Conservation (phyloP, 1,140 invertebrate genomes). For the Ridgeia piscesae region DNA sequence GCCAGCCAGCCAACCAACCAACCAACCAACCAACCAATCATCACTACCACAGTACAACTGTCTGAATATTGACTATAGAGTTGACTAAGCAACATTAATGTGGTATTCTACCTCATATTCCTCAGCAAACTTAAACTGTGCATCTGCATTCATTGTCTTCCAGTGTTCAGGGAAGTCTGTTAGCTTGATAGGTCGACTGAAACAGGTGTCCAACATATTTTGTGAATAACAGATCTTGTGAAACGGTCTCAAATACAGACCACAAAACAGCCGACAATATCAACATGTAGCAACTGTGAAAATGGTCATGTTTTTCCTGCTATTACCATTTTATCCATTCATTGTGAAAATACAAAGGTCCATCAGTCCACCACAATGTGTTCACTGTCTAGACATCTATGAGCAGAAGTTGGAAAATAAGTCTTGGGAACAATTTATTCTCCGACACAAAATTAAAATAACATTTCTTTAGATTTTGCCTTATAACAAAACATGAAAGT, state of each 20-base stretch:
- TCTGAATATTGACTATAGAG: background rate
- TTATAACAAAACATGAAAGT: too few species aligned
- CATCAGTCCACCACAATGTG: too few species aligned
- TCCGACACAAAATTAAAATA: background rate
- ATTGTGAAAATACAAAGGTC: too few species aligned
- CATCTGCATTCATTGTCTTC: constrained; percentile 93
- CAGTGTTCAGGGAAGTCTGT: constrained; percentile 67
- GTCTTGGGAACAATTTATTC: background rate
- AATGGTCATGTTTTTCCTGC: too few species aligned
- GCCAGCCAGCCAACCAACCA: too few species aligned
- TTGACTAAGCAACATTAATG: background rate
- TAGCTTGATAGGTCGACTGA: constrained; percentile 12
- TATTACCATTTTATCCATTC: too few species aligned
- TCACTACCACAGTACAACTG: background rate
- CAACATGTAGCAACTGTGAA: too few species aligned
- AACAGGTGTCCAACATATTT: background rate
- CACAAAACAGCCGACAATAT: too few species aligned
- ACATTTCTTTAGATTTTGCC: too few species aligned
- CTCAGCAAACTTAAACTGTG: constrained; percentile 96
- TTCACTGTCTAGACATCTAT: background rate
- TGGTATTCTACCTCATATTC: constrained; percentile 77
- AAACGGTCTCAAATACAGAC: too few species aligned
- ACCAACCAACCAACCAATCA: too few species aligned
- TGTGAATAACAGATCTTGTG: background rate
- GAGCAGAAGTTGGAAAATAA: background rate